Base-by-base conservation (phyloP, 2,797 vertebrate species). In the Alosa sapidissima region DNA sequence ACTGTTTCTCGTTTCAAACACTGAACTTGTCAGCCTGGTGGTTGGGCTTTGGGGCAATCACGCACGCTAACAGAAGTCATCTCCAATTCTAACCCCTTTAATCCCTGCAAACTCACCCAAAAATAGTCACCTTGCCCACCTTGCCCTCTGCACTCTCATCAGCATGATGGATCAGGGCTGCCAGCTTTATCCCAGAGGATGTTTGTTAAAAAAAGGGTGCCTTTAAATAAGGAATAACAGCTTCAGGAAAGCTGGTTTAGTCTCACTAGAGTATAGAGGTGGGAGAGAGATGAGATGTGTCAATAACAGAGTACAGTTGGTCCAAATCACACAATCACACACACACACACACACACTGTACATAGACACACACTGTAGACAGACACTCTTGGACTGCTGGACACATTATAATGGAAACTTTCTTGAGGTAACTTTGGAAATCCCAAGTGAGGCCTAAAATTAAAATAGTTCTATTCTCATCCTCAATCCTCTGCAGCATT, bases 371-470 rank as follows among this genome's bases (percentile, higher is more conserved):
- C n/a, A 62, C 60, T 41, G 52, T 16, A 62, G 21, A 62, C 60
- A 62, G 4, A 62, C 21, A 24, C 60, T 62, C n/a, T 24, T 68
- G 62, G 24, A 68, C 62, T 68, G 28, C 14, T 14, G 65, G 65
- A 14, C 33, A 41, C 65, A 72, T 72, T 72, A 19, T 72, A 72
- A 72, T 41, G 65, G 65, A 72, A 41, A 72, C 65, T 72, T 65
- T 65, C 65, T 36, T 14, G 65, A 72, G 62, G 28, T 72, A 72
- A 36, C 65, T 72, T 41, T 16, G 33, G 65, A 72, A 72, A 36
- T 33, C 65, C 65, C 65, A 36, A 36, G 65, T 5, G 65, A 72
- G 65, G 33, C 33, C 28, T 72, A 72, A 72, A 72, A 72, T 41
- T 72, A 36, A 13, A 72, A 41, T 5, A 4, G 3, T 72, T 72